phyloP scores from a whole-genome alignment of 2,797 vertebrate genomes.

The Podargus strigoides region DNA sequence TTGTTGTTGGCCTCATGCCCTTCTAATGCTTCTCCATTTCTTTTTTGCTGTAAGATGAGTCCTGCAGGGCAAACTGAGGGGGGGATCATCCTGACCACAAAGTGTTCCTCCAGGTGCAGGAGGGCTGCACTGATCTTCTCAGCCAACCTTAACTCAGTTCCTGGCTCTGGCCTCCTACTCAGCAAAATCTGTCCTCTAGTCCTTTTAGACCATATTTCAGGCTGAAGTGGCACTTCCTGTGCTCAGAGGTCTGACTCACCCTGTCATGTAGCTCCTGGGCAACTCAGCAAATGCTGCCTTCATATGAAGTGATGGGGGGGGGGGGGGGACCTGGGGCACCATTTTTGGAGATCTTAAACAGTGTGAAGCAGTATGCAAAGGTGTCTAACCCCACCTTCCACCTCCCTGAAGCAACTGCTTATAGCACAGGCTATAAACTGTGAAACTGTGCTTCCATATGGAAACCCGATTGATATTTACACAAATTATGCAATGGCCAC shows the following conservation, averaged over 20 bases:
- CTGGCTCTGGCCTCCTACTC: background rate
- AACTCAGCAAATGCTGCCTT: background rate
- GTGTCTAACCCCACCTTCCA: background rate
- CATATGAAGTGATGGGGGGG: background rate
- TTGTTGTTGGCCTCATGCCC: rapidly evolving
- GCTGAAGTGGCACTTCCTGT: background rate
- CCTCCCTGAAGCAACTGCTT: background rate
- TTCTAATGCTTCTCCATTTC: background rate
- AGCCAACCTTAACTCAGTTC: background rate
- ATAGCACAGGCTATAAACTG: background rate
- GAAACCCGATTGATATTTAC: background rate
- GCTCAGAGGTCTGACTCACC: background rate
- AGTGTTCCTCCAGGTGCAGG: background rate
- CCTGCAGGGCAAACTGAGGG: background rate
- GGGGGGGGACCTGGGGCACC: rapidly evolving
- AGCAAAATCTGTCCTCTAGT: background rate
- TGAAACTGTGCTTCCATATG: background rate
- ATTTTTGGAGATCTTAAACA: background rate
- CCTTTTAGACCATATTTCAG: background rate
- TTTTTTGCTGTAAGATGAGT: background rate
- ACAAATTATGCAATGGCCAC: background rate
- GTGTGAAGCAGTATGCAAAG: background rate
- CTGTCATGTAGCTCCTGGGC: rapidly evolving
- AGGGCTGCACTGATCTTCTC: background rate
- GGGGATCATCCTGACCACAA: background rate